These are phyloP conservation scores for Halictus ligatus DNA, from an alignment of 2,888 invertebrate species.

Conservation along the genomic window DNA sequence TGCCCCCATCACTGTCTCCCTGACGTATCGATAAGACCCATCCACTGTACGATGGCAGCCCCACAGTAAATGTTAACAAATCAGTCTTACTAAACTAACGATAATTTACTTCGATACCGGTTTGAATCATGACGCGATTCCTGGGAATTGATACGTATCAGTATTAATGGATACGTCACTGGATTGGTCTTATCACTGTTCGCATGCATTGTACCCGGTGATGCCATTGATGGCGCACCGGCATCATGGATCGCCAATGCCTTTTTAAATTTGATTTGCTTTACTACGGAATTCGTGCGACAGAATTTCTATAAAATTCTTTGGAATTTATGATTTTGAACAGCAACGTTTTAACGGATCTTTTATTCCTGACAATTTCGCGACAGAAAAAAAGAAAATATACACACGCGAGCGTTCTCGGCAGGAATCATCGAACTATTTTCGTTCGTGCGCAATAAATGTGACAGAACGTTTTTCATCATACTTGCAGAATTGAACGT, in stretches of 20 bases:
- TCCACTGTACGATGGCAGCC: background rate
- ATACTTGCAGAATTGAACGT: background rate
- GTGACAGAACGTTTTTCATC: background rate
- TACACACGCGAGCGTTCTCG: background rate
- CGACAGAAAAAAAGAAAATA: background rate
- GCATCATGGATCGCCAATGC: background rate
- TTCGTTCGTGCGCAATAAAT: background rate
- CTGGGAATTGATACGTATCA: constrained; percentile 20
- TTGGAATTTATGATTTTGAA: constrained; percentile 3
- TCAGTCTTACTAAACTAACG: constrained; percentile 18
- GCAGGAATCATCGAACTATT: background rate
- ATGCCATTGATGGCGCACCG: background rate
- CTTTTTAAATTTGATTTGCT: constrained; percentile 6
- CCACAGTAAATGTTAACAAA: constrained; percentile 9
- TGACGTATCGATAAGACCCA: constrained; percentile 5
- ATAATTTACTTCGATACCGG: constrained; percentile 15
- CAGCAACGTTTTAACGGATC: background rate
- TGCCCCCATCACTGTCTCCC: background rate
- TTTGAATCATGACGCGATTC: constrained; percentile 13
- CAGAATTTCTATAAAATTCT: background rate
- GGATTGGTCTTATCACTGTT: constrained; percentile 12
- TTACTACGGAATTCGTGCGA: background rate
- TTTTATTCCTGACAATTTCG: background rate
- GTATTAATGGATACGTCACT: constrained; percentile 21
- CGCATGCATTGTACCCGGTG: constrained; percentile 8